Percentiles rank a stretch among this genome's conserved stretches.
Conservation (phyloP, 2,888 invertebrate species). For the Caenorhabditis drosophilae region DNA sequence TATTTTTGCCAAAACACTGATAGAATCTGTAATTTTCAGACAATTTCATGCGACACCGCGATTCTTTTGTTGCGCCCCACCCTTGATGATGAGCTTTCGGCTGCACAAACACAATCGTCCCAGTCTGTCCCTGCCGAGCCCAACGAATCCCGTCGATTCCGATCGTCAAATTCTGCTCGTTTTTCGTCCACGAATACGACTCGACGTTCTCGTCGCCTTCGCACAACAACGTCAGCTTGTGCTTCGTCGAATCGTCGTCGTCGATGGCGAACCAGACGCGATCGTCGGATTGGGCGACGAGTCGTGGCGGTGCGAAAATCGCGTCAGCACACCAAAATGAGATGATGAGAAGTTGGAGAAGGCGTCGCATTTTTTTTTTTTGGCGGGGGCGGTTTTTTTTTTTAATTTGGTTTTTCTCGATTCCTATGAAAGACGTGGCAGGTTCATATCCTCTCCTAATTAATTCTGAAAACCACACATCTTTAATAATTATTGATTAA, state of each 20-base stretch:
- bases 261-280: constrained; percentile 62
- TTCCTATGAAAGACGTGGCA: too few relatives aligned
- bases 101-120: constrained; percentile 58
- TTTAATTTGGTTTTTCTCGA: too few relatives aligned
- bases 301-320: constrained; percentile 58
- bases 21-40: constrained; percentile 62
- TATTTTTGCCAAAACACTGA: constrained; percentile 71
- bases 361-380: too few relatives aligned
- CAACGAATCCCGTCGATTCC: constrained; percentile 53
- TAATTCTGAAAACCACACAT: too few relatives aligned
- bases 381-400: too few relatives aligned
- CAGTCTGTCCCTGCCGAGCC: constrained; percentile 61
- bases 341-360: too few relatives aligned
- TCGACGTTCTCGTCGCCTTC: constrained; percentile 59
- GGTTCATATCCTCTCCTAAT: too few relatives aligned
- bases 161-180: constrained; percentile 52
- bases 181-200: constrained; percentile 58
- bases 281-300: constrained; percentile 56
- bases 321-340: too few relatives aligned
- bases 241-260: constrained; percentile 28
- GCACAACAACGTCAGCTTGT: constrained; percentile 56
- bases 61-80: too few relatives aligned
- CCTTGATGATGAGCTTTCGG: constrained; percentile 33
- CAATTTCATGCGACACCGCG: background rate
- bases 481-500: too few relatives aligned